Evolutionary conservation across 2,113 vertebrate species (phyloP).

Genomic region (Entelurus aequoreus): DNA sequence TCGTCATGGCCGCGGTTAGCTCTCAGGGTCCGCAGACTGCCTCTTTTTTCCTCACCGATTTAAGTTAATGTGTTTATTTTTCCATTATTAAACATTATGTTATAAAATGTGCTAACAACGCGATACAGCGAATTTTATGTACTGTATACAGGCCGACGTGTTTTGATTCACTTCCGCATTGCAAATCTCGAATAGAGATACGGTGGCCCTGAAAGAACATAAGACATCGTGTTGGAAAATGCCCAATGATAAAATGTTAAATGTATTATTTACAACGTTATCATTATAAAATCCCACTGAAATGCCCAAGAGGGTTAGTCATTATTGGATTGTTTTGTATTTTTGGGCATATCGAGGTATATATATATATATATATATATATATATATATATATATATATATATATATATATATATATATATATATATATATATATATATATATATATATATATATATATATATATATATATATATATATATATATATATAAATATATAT

Average conservation of each 20-base stretch:
- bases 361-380: too few species aligned
- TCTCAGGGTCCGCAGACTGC: not conserved
- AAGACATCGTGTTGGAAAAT: not conserved
- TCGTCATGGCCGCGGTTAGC: not conserved
- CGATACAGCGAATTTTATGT: not conserved
- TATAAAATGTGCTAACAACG: not conserved
- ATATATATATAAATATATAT: too few species aligned
- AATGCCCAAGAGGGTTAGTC: too few species aligned
- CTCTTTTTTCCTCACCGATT: not conserved
- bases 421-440: too few species aligned
- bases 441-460: too few species aligned
- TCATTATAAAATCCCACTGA: too few species aligned
- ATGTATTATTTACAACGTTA: not conserved
- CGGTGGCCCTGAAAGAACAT: not conserved
- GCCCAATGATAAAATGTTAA: too few species aligned
- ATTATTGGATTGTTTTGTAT: too few species aligned
- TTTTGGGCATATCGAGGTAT: too few species aligned
- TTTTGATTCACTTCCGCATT: constrained; percentile 3
- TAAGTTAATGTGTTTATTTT: not conserved
- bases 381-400: too few species aligned
- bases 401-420: too few species aligned
- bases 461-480: too few species aligned
- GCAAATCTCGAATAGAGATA: not conserved
- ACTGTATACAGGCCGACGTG: not conserved
- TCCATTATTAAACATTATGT: not conserved